These are phyloP conservation scores for Aptenodytes patagonicus DNA, from an alignment of 2,113 vertebrate genomes.

Conservation along the genomic window DNA sequence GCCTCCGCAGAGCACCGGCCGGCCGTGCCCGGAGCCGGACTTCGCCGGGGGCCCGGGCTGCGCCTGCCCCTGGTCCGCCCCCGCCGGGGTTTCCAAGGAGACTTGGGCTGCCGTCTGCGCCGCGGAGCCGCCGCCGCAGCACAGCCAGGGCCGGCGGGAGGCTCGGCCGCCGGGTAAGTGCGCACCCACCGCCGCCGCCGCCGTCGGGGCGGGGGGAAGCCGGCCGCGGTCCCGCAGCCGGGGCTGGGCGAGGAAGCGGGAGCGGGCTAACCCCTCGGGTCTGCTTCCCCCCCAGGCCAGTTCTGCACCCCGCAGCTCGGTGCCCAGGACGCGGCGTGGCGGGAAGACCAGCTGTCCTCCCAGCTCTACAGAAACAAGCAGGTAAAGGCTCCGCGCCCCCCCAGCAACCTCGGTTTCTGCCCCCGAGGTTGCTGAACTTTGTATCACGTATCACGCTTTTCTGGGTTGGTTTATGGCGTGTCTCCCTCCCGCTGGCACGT, in stretches of 20 bases:
- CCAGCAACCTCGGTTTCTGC: accelerated
- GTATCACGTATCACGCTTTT: not conserved
- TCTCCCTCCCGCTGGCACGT: accelerated
- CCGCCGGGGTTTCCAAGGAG: conserved; percentile 88
- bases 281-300: conserved; percentile 32
- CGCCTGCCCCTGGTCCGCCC: conserved; percentile 72
- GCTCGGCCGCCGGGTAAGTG: conserved; percentile 68
- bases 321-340: conserved; percentile 67
- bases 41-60: conserved; percentile 76
- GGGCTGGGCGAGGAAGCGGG: not conserved
- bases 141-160: conserved; percentile 62
- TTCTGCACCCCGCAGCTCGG: not conserved
- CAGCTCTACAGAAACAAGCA: conserved; percentile 91
- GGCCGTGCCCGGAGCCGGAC: conserved; percentile 78
- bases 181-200: not conserved
- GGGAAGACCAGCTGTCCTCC: conserved; percentile 79
- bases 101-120: conserved; percentile 84
- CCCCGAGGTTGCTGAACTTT: not conserved
- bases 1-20: conserved; percentile 74
- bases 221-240: not conserved
- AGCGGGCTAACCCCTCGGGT: not conserved
- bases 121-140: conserved; percentile 74
- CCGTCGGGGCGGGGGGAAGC: too few relatives aligned
- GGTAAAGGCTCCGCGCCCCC: conserved; percentile 63
- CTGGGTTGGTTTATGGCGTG: not conserved